These are phyloP conservation scores for Nesometra sesokonis DNA, from an alignment of 35 echinoderm and acorn worm species.

Conservation along the genomic window DNA sequence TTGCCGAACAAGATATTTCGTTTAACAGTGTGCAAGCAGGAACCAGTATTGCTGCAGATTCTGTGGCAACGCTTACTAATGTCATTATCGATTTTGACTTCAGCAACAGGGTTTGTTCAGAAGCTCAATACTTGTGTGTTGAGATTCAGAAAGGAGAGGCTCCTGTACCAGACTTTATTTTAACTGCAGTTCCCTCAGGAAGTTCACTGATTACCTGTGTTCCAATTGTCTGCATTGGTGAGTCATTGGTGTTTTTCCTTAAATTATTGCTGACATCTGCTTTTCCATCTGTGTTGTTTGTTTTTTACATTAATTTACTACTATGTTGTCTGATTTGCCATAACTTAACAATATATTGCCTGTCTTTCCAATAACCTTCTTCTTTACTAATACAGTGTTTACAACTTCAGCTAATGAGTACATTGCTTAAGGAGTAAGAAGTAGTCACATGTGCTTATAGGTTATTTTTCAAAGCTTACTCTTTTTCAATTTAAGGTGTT, in stretches of 20 bases:
- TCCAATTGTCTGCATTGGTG: slow-evolving; percentile 53
- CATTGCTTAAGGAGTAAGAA: too few relatives aligned
- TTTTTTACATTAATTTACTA: too few relatives aligned
- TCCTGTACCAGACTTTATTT: slow-evolving; percentile 48
- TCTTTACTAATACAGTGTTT: too few relatives aligned
- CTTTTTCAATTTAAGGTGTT: not conserved
- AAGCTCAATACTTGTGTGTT: slow-evolving; percentile 53
- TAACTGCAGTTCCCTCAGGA: slow-evolving; percentile 10
- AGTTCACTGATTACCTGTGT: slow-evolving; percentile 17
- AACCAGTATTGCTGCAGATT: slow-evolving; percentile 19
- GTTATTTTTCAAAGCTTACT: too few relatives aligned
- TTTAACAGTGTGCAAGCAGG: slow-evolving; percentile 22
- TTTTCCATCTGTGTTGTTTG: too few relatives aligned
- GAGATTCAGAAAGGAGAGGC: slow-evolving; percentile 46
- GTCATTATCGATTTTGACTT: slow-evolving; percentile 25
- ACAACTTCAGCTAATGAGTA: too few relatives aligned
- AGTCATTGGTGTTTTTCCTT: not conserved
- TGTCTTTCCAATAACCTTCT: too few relatives aligned
- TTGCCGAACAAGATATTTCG: not conserved
- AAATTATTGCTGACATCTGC: too few relatives aligned
- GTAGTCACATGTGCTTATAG: too few relatives aligned
- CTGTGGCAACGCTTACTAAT: not conserved
- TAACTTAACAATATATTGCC: too few relatives aligned
- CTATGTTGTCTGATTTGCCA: too few relatives aligned
- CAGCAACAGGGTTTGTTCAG: slow-evolving; percentile 13